A percentile compares a stretch with the other conserved stretches of the same genome.
phyloP scores from a whole-genome alignment of 2,113 vertebrate species.

The Desmodus rotundus region DNA sequence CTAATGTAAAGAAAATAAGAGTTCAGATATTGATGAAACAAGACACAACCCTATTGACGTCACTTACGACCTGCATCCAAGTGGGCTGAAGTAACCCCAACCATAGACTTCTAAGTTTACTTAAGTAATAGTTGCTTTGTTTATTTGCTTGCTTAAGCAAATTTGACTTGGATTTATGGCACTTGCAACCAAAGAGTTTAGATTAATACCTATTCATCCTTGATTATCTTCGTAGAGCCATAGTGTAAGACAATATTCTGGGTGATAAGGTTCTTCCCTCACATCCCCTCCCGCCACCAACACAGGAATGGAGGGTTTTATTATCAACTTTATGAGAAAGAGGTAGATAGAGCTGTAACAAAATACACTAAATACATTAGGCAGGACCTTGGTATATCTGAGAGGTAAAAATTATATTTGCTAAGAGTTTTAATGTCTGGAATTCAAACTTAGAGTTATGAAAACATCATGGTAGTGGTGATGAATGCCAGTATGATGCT shows the following conservation, averaged over 20 bases:
- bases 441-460: background rate
- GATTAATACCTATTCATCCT: background rate
- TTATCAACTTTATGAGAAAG: background rate
- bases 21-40: background rate
- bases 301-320: background rate
- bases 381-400: background rate
- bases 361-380: background rate
- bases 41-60: background rate
- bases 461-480: background rate
- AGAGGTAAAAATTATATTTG: background rate
- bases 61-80: background rate
- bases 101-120: background rate
- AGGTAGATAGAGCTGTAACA: background rate
- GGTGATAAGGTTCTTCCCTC: background rate
- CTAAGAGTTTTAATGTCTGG: background rate
- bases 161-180: background rate
- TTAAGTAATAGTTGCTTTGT: background rate
- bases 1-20: background rate
- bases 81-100: background rate
- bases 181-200: background rate
- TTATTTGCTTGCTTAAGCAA: background rate
- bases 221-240: background rate
- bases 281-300: background rate
- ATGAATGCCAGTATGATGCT: background rate
- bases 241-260: background rate